Conservation (phyloP, 2,888 invertebrate species). For the Sphaeridia pumilis region DNA sequence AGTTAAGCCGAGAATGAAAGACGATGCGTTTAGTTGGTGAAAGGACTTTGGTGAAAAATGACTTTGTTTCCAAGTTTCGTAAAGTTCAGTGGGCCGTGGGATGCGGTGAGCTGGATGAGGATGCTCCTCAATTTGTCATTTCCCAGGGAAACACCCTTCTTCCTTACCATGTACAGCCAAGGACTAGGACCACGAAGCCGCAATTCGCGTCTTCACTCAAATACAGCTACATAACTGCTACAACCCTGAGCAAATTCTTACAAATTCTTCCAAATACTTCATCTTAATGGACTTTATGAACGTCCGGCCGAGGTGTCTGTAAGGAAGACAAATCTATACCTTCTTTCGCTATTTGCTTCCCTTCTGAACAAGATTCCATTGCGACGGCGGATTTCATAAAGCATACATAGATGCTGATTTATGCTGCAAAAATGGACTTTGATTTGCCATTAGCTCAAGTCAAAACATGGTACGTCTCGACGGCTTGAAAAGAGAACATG, state of each 20-base stretch:
- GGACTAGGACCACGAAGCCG: not conserved
- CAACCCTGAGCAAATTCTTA: too few species aligned
- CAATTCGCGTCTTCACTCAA: too few species aligned
- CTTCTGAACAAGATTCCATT: too few species aligned
- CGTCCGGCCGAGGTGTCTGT: not conserved
- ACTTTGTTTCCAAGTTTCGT: conserved; percentile 21
- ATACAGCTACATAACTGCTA: too few species aligned
- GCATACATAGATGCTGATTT: too few species aligned
- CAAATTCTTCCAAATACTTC: too few species aligned
- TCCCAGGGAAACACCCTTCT: conserved; percentile 5
- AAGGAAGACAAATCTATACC: not conserved
- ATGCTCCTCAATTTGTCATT: conserved; percentile 30
- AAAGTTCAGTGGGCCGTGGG: conserved; percentile 20
- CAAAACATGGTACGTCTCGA: too few species aligned
- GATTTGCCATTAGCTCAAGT: too few species aligned
- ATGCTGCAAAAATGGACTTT: too few species aligned
- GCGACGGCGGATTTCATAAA: too few species aligned
- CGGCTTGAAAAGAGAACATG: too few species aligned
- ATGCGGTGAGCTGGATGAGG: conserved; percentile 23
- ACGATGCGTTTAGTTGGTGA: conserved; percentile 8
- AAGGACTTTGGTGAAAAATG: conserved; percentile 27
- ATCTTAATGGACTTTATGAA: not conserved
- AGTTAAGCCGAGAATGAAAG: not conserved
- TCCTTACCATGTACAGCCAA: not conserved
- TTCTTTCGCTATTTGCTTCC: too few species aligned